These are phyloP conservation scores for Corvus cornix DNA, from an alignment of 2,113 vertebrate genomes.

Conservation along the genomic window DNA sequence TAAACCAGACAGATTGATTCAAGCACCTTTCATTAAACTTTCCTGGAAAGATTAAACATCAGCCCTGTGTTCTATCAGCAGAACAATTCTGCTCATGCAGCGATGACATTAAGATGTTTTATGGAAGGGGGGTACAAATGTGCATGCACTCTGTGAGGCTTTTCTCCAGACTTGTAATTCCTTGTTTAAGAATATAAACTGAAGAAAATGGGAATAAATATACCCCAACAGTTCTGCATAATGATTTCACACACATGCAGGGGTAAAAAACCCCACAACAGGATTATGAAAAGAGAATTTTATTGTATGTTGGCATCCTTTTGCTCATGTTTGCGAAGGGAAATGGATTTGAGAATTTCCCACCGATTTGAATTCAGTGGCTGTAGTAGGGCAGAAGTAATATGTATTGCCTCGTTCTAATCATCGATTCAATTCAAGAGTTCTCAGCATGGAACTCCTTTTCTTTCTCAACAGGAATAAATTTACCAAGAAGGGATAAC, in stretches of 20 bases:
- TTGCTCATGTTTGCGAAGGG: constrained; percentile 8
- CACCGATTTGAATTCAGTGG: background rate
- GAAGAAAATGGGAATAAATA: background rate
- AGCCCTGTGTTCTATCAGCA: constrained; percentile 14
- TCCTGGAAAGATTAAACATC: constrained; percentile 60
- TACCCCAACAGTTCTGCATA: background rate
- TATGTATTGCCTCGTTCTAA: background rate
- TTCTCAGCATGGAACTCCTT: constrained; percentile 33
- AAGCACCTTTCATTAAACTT: constrained; percentile 56
- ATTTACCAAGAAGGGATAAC: constrained; percentile 26
- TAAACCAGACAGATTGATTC: constrained; percentile 50
- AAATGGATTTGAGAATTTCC: constrained; percentile 29
- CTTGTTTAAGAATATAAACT: background rate
- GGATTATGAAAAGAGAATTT: background rate
- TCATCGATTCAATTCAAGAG: constrained; percentile 14
- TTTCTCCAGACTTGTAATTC: background rate
- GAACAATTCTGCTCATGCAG: background rate
- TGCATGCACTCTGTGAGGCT: background rate
- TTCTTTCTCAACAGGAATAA: constrained; percentile 23
- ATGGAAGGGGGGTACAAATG: background rate
- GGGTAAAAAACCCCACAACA: background rate
- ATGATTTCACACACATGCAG: background rate
- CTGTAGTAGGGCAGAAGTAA: constrained; percentile 31
- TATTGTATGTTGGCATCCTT: background rate
- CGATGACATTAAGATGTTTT: background rate